Evolutionary conservation across 2,797 vertebrate genomes (phyloP), one percentile per base, ranked within the genome.

Genomic region (Pampus argenteus): DNA sequence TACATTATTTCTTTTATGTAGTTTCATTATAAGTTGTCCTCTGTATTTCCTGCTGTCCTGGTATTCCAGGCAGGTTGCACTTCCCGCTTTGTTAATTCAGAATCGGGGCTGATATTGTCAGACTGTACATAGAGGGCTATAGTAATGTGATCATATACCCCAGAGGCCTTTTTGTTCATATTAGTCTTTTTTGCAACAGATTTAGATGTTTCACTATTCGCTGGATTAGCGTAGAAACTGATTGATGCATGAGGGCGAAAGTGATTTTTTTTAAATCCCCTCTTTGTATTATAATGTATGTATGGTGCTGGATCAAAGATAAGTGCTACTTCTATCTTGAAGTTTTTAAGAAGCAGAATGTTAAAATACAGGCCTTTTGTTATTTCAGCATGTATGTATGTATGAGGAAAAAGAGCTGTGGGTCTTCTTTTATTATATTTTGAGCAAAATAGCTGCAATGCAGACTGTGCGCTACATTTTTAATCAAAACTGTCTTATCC

Each of bases 131-230:
- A 79, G 73, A 87, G 64, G 76, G 80, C 79, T 85, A 76, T 54
- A 74, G 85, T 80, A 83, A 86, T 88, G 89, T 85, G 85, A 86
- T 76, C 74, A 14, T 83, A 81, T 57, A 93, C 90, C 87, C 90
- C 84, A 91, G 90, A 90, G 91, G 90, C 91, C 90, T 93, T 93
- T 93, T 54, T 74, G 82, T 90, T 91, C 77, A 58, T 74, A 42
- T 72, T 61, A 40, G 59, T 89, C 40, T 62, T 73, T 49, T 58
- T 71, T 79, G 73, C 74, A 69, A 76, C 64, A 67, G 58, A 79
- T 69, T 63, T 74, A 78, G 56, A 61, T 64, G 83, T 84, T 67
- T 66, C 42, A 61, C 57, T 25, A 66, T 79, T 71, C 34, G 50
- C 22, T 68, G 76, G 56, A 74, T 74, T 29, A 42, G 68, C 14